Percentiles rank a stretch among this genome's conserved stretches.
Evolutionary conservation across 2,888 invertebrate species (phyloP).

Genomic region (Villa cingulata): DNA sequence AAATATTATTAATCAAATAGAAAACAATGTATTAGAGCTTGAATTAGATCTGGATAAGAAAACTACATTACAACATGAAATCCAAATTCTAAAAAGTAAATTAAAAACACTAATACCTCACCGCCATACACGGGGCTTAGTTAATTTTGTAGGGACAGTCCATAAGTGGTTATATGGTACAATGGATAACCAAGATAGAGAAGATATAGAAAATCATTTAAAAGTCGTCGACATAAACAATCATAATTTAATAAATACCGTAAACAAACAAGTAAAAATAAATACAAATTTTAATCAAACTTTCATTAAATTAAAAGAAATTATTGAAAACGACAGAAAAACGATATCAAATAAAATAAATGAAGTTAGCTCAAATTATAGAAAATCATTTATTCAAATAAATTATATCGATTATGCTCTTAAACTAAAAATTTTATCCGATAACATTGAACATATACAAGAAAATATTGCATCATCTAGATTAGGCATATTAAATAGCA

Average conservation of each 20-base stretch:
- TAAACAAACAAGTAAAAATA: not conserved
- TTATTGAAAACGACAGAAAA: too few relatives aligned
- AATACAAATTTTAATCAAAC: too few relatives aligned
- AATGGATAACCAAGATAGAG: conserved; percentile 1
- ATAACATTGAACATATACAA: too few relatives aligned
- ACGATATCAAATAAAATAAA: too few relatives aligned
- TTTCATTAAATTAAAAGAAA: not conserved
- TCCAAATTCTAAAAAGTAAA: not conserved
- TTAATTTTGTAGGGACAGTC: conserved; percentile 1
- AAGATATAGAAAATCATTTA: conserved; percentile 2
- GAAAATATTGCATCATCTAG: too few relatives aligned
- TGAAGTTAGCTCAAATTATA: too few relatives aligned
- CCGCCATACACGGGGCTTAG: not conserved
- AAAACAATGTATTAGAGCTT: not conserved
- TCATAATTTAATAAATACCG: not conserved
- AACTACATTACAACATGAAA: not conserved
- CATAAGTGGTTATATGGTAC: conserved; percentile 3
- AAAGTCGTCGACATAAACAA: conserved; percentile 1
- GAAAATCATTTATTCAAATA: too few relatives aligned
- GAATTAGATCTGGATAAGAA: not conserved
- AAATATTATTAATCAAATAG: not conserved
- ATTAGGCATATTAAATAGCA: too few relatives aligned
- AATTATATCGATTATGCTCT: too few relatives aligned
- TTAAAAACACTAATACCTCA: not conserved
- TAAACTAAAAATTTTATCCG: too few relatives aligned